Evolutionary conservation across 2,797 vertebrate genomes (phyloP).

Genomic region (Sebastes trivittatus): DNA sequence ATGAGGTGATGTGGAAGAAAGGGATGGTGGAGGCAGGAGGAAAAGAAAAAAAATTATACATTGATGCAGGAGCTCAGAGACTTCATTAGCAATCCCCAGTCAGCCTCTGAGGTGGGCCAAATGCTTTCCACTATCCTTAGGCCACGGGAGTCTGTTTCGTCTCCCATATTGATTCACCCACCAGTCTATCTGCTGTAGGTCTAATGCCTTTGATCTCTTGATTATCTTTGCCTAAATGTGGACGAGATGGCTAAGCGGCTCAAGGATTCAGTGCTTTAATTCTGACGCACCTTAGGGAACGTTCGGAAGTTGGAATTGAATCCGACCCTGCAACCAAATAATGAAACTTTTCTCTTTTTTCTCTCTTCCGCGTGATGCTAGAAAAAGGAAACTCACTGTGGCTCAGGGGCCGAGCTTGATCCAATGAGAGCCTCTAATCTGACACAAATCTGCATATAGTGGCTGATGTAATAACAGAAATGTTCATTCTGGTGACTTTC

Average conservation of each 20-base stretch:
- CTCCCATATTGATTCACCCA: slow-evolving; percentile 49
- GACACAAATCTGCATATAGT: slow-evolving; percentile 59
- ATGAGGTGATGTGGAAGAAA: slow-evolving; percentile 30
- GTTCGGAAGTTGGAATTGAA: slow-evolving; percentile 48
- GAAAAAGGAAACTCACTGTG: slow-evolving; percentile 24
- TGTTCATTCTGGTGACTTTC: slow-evolving; percentile 10
- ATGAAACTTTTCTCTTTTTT: slow-evolving; percentile 16
- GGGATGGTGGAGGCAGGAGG: neutral
- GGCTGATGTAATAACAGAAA: slow-evolving; percentile 30
- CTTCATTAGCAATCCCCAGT: slow-evolving; percentile 61
- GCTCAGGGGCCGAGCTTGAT: slow-evolving; percentile 37
- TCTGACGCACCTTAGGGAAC: slow-evolving; percentile 53
- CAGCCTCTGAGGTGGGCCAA: slow-evolving; percentile 40
- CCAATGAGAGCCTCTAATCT: slow-evolving; percentile 53
- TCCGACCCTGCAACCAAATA: slow-evolving; percentile 48
- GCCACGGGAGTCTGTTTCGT: slow-evolving; percentile 43
- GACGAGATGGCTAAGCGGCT: slow-evolving; percentile 61
- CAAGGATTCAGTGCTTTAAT: slow-evolving; percentile 56
- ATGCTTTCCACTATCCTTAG: slow-evolving; percentile 33
- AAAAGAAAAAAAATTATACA: slow-evolving; percentile 32
- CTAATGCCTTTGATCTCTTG: slow-evolving; percentile 73
- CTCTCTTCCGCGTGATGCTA: slow-evolving; percentile 3
- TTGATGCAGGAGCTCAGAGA: slow-evolving; percentile 41
- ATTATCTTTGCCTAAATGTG: slow-evolving; percentile 68
- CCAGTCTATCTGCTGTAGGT: slow-evolving; percentile 49